phyloP scores from a whole-genome alignment of 2,888 invertebrate species.

The Sycophila texana region DNA sequence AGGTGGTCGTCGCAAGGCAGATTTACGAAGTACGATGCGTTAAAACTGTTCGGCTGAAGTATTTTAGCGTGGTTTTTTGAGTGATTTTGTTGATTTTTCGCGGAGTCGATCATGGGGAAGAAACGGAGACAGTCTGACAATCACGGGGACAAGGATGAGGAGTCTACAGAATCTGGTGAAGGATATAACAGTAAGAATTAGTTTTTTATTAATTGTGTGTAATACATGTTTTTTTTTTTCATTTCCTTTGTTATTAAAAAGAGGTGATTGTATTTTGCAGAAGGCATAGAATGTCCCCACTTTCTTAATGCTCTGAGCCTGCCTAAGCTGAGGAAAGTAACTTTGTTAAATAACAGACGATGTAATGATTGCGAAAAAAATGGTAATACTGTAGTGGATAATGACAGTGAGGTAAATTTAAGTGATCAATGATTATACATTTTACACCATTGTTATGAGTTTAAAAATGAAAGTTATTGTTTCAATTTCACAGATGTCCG shows the following conservation, averaged over 20 bases:
- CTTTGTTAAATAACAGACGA: slow-evolving; percentile 77
- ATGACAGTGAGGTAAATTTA: slow-evolving; percentile 75
- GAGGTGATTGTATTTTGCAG: slow-evolving; percentile 41
- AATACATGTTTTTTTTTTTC: background rate
- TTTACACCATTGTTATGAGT: background rate
- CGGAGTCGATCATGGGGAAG: slow-evolving; percentile 22
- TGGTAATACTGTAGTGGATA: slow-evolving; percentile 73
- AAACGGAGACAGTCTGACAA: slow-evolving; percentile 80
- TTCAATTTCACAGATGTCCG: slow-evolving; percentile 57
- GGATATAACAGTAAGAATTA: slow-evolving; percentile 64
- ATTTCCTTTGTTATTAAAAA: background rate
- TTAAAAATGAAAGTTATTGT: slow-evolving; percentile 13
- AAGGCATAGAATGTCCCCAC: slow-evolving; percentile 79
- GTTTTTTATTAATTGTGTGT: background rate
- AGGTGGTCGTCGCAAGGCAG: too few relatives aligned
- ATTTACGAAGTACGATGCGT: slow-evolving; percentile 18
- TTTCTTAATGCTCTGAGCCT: slow-evolving; percentile 83
- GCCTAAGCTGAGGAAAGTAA: slow-evolving; percentile 78
- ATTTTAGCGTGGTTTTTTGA: background rate
- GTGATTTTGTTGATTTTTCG: background rate
- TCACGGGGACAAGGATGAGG: slow-evolving; percentile 79
- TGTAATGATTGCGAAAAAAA: slow-evolving; percentile 80
- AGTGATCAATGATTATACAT: slow-evolving; percentile 18
- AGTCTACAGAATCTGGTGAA: slow-evolving; percentile 84
- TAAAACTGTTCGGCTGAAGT: background rate